Base-by-base conservation (phyloP, 2,113 vertebrate genomes). In the Willisornis vidua region DNA sequence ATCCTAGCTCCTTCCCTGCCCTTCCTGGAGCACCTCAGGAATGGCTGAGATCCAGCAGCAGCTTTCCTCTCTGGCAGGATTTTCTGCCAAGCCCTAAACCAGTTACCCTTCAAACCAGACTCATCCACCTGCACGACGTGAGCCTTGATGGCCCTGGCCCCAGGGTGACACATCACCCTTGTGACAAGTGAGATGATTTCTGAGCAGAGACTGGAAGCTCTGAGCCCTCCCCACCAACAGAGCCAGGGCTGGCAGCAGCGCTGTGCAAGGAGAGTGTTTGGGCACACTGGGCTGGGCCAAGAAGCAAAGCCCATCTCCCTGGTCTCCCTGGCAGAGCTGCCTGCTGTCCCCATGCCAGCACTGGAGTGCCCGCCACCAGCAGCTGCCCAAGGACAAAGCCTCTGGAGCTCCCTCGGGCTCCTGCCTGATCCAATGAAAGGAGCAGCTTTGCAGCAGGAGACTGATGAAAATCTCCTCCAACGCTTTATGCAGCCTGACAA, bases 351-450 rank as follows among this genome's bases (percentile, higher is more conserved):
- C 39, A 12, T 3, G 33, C 31, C 55, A 82, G 70, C 81, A 37
- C 23, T 17, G 31, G 24, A 29, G 7, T 7, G 41, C 10, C 24
- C 35, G 9, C 4, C 61, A 45, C 26, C 25, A 57, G 77, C 31
- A 87, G 48, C 22, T 10, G 24, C n/a, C 74, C 14, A 5, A 26
- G 68, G 41, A 61, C 45, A 86, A 57, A 57, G 51, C n/a, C 48
- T 37, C 51, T 67, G 37, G 43, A 75, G 74, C 10, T 43, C n/a
- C 51, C 55, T 24, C 37, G 49, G 31, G 51, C 31, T 84, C 54
- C 49, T 4, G 1, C 14, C 49, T 0, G 0, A 19, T 20, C 12
- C 48, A 22, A 7, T 1, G 23, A 46, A 28, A 89, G 73, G 26
- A 87, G 35, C 52, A 80, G 63, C 26, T 17, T 0, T 54, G 63